Conservation (phyloP, 2,888 invertebrate genomes). For the Tridacna crocea region DNA sequence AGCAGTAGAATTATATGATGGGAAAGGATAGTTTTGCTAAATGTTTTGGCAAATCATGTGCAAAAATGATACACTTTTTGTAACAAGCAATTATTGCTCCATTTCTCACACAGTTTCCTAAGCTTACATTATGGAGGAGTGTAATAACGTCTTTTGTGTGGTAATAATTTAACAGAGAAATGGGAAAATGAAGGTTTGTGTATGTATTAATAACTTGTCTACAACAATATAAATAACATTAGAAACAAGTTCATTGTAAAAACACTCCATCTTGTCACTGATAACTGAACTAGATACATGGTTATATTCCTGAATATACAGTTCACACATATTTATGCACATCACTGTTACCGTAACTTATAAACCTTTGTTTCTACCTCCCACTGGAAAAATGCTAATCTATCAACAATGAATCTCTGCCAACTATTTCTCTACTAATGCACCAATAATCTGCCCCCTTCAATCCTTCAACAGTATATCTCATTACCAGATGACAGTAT, state of each 20-base stretch:
- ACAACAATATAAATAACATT: slow-evolving; percentile 6
- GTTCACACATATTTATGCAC: neutral
- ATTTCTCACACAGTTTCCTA: no score
- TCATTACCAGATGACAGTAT: no score
- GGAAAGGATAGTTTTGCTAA: no score
- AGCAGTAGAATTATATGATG: no score
- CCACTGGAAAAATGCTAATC: neutral
- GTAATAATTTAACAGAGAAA: no score
- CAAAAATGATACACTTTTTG: no score
- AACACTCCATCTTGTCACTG: neutral
- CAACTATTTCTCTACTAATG: neutral
- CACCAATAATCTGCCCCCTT: neutral
- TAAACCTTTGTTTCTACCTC: neutral
- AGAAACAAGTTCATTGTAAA: neutral
- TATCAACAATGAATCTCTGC: neutral
- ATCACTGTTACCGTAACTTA: neutral
- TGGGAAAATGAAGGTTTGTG: no score
- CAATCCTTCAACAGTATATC: no score
- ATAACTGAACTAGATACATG: slow-evolving; percentile 1
- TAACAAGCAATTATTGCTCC: no score
- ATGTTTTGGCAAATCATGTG: no score
- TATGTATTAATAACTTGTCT: neutral
- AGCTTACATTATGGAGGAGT: no score
- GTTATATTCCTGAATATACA: slow-evolving; percentile 12
- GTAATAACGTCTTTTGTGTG: no score